Conservation (phyloP, 2,797 vertebrate species). For the Poecilia gillii region DNA sequence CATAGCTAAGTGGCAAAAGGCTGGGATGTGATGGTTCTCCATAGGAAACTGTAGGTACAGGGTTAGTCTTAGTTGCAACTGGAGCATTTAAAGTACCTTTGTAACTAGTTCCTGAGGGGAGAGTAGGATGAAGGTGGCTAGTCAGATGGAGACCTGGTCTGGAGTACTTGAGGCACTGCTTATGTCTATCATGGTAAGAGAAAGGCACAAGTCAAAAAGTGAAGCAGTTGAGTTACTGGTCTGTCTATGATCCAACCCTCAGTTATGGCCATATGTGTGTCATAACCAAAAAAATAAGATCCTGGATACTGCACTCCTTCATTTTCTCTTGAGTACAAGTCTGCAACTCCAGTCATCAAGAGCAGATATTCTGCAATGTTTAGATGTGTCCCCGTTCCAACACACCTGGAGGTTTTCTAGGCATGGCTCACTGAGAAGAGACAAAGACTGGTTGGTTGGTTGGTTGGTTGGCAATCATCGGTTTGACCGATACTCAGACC, state of each 20-base stretch:
- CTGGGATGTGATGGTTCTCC: background rate
- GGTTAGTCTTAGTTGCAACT: background rate
- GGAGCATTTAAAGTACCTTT: background rate
- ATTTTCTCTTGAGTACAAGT: too few relatives aligned
- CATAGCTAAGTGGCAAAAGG: background rate
- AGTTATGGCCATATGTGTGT: background rate
- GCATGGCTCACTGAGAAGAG: background rate
- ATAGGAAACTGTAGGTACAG: background rate
- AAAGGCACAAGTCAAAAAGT: background rate
- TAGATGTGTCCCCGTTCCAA: background rate
- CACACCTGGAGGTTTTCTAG: background rate
- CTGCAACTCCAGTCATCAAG: too few relatives aligned
- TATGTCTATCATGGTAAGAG: background rate
- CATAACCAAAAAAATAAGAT: background rate
- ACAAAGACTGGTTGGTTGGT: background rate
- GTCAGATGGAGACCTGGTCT: background rate
- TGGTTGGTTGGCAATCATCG: background rate
- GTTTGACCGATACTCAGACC: background rate
- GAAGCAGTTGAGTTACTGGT: background rate
- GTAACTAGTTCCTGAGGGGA: background rate
- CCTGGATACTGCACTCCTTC: background rate
- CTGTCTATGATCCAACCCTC: background rate
- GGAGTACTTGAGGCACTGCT: background rate
- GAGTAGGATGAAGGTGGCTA: background rate
- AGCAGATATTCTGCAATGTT: background rate